These are phyloP conservation scores for Zhengitettix transpicula DNA, from an alignment of 2,888 invertebrate genomes.

Conservation along the genomic window DNA sequence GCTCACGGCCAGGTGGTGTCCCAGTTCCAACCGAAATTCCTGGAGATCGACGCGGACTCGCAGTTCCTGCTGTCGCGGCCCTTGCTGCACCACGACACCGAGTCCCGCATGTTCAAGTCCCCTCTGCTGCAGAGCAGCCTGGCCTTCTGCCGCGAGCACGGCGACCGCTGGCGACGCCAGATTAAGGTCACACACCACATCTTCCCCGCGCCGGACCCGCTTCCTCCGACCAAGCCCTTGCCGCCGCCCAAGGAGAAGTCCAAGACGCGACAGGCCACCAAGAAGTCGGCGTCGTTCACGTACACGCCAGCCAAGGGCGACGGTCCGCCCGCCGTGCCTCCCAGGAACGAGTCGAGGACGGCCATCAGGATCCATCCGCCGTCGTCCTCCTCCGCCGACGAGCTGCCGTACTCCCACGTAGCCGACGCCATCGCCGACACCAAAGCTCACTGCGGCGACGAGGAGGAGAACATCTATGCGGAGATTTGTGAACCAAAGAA, in stretches of 20 bases:
- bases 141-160: slow-evolving; percentile 39
- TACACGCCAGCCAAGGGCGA: slow-evolving; percentile 18
- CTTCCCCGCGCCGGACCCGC: slow-evolving; percentile 18
- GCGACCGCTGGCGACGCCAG: slow-evolving; percentile 24
- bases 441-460: slow-evolving; percentile 16
- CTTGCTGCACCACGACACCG: slow-evolving; percentile 42
- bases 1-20: slow-evolving; percentile 6
- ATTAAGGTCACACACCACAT: slow-evolving; percentile 19
- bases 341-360: neutral
- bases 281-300: slow-evolving; percentile 28
- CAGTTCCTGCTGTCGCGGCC: slow-evolving; percentile 39
- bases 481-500: slow-evolving; percentile 36
- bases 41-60: slow-evolving; percentile 34
- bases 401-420: slow-evolving; percentile 52
- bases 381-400: slow-evolving; percentile 32
- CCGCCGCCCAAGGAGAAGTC: slow-evolving; percentile 22
- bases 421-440: slow-evolving; percentile 37
- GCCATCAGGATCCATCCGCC: slow-evolving; percentile 33
- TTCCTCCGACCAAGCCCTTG: slow-evolving; percentile 25
- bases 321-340: neutral
- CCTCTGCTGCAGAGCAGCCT: slow-evolving; percentile 45
- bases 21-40: slow-evolving; percentile 23
- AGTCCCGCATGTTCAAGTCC: slow-evolving; percentile 44
- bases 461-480: slow-evolving; percentile 48
- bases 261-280: slow-evolving; percentile 23